These are phyloP conservation scores for Ascaphus truei DNA, from an alignment of 2,113 vertebrate genomes.

Conservation along the genomic window DNA sequence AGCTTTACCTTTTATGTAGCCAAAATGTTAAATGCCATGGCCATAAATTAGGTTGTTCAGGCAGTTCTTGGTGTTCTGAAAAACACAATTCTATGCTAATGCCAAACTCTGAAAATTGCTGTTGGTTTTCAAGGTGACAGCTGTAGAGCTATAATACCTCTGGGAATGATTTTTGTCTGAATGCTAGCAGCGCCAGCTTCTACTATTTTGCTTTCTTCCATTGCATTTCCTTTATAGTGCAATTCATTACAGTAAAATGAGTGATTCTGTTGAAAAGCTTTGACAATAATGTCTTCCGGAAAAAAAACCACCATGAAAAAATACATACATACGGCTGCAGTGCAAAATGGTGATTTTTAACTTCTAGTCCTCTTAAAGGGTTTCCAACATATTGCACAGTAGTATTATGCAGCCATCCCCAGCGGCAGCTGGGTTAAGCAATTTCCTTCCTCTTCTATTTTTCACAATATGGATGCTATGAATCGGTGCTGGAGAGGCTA, in stretches of 20 bases:
- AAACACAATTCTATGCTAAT: constrained; percentile 18
- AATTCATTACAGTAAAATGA: constrained; percentile 30
- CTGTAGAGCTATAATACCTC: constrained; percentile 30
- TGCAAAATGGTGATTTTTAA: constrained; percentile 16
- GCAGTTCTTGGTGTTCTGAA: constrained; percentile 13
- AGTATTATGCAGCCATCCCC: neutral
- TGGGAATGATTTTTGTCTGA: constrained; percentile 25
- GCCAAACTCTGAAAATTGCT: constrained; percentile 13
- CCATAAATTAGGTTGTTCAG: constrained; percentile 15
- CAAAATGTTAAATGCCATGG: neutral
- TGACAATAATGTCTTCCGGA: constrained; percentile 21
- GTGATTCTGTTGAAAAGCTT: constrained; percentile 24
- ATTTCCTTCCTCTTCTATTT: neutral
- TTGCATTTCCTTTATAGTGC: constrained; percentile 35
- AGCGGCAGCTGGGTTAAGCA: neutral
- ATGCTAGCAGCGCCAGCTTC: constrained; percentile 12
- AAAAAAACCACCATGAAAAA: constrained; percentile 24
- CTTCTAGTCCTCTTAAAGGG: constrained; percentile 8
- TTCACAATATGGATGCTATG: neutral
- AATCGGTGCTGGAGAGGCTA: neutral
- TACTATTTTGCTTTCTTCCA: constrained; percentile 25
- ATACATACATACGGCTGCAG: constrained; percentile 14
- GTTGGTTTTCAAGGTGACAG: constrained; percentile 33
- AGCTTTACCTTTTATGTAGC: neutral
- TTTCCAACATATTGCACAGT: neutral